phyloP scores from a whole-genome alignment of 1,140 invertebrate genomes.

The Neocloeon triangulifer region DNA sequence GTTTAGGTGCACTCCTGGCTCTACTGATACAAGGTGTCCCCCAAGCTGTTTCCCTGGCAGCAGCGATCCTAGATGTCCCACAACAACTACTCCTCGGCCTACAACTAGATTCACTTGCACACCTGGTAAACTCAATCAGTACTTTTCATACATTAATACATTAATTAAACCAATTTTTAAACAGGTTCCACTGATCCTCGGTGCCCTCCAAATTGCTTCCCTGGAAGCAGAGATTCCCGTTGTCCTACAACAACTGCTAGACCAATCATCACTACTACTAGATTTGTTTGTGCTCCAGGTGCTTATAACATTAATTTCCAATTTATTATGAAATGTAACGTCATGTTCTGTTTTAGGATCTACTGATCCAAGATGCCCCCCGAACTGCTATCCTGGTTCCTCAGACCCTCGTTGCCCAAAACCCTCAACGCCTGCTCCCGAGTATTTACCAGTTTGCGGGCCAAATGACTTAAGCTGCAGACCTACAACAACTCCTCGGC shows the following conservation, averaged over 20 bases:
- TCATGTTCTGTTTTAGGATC: slow-evolving; percentile 12
- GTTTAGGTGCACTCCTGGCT: slow-evolving; percentile 15
- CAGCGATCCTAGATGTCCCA: slow-evolving; percentile 13
- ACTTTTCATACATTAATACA: slow-evolving; percentile 10
- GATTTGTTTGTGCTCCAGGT: too few relatives aligned
- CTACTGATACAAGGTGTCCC: slow-evolving; percentile 17
- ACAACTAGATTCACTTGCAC: slow-evolving; percentile 6
- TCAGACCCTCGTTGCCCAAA: slow-evolving; percentile 21
- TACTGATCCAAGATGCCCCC: slow-evolving; percentile 15
- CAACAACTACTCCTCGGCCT: slow-evolving; percentile 5
- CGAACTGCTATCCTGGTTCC: slow-evolving; percentile 20
- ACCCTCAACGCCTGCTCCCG: slow-evolving; percentile 12
- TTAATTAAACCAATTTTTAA: slow-evolving; percentile 11
- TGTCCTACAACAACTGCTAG: slow-evolving; percentile 11
- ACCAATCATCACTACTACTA: slow-evolving; percentile 3
- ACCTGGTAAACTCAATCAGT: slow-evolving; percentile 9
- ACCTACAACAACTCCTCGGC: slow-evolving; percentile 2
- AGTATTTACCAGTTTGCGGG: too few relatives aligned
- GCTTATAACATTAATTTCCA: too few relatives aligned
- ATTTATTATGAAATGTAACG: too few relatives aligned
- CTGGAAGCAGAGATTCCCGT: slow-evolving; percentile 14
- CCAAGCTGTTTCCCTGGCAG: slow-evolving; percentile 12
- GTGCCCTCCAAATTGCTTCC: slow-evolving; percentile 13
- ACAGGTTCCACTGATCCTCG: slow-evolving; percentile 15
- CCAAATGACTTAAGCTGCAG: slow-evolving; percentile 6